Evolutionary conservation across 2,888 invertebrate genomes (phyloP).

Genomic region (Tenthredo mesomela): DNA sequence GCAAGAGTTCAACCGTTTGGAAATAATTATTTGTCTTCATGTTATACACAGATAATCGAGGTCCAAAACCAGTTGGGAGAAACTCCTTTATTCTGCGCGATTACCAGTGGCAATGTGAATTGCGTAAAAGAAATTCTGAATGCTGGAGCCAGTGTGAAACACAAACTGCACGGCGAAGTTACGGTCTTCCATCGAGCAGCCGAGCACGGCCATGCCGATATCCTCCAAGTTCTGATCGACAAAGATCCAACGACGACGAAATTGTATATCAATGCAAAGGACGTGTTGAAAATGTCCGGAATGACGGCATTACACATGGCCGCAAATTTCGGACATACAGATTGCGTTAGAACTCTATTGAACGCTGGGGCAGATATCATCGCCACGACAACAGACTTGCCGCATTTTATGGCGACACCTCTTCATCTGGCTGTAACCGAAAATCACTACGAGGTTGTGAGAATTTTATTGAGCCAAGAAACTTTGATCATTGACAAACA

Average conservation of each 20-base stretch:
- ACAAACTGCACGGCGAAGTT: conserved; percentile 77
- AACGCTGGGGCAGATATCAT: conserved; percentile 78
- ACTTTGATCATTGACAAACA: conserved; percentile 70
- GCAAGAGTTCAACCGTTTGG: not conserved
- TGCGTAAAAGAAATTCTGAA: conserved; percentile 78
- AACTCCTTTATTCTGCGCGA: conserved; percentile 79
- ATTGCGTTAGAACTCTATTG: conserved; percentile 79
- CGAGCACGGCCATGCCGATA: conserved; percentile 79
- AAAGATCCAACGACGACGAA: conserved; percentile 67
- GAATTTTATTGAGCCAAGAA: conserved; percentile 76
- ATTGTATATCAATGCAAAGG: conserved; percentile 61
- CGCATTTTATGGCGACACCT: conserved; percentile 78
- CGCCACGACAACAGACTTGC: conserved; percentile 77
- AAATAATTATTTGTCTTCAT: conserved; percentile 22
- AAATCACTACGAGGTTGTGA: conserved; percentile 77
- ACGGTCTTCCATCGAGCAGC: conserved; percentile 83
- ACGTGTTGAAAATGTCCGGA: conserved; percentile 77
- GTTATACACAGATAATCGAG: conserved; percentile 78
- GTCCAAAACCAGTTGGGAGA: conserved; percentile 79
- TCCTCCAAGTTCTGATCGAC: conserved; percentile 79
- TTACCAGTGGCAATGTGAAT: conserved; percentile 76
- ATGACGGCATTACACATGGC: conserved; percentile 81
- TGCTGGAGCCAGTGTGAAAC: conserved; percentile 78
- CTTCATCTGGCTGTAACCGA: conserved; percentile 79
- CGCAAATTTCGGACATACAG: conserved; percentile 79